Percentiles rank a stretch among this genome's conserved stretches.
These are phyloP conservation scores for Coelopa frigida DNA, from an alignment of 1,140 invertebrate species.

Conservation along the genomic window DNA sequence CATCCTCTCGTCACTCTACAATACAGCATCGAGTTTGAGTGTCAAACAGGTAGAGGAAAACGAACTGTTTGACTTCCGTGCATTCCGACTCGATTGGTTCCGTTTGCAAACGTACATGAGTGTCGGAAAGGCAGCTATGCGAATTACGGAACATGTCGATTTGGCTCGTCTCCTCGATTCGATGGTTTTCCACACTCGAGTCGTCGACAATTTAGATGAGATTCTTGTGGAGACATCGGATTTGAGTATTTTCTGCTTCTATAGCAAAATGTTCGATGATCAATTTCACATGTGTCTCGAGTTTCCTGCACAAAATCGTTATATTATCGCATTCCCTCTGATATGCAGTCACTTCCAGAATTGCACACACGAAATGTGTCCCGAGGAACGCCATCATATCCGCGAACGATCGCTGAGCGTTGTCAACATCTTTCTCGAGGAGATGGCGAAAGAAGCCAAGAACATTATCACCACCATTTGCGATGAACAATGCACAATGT, in stretches of 20 bases:
- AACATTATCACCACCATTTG: conserved; percentile 98
- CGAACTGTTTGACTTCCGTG: conserved; percentile 92
- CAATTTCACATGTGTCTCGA: conserved; percentile 98
- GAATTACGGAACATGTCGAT: conserved; percentile 78
- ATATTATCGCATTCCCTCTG: conserved; percentile 94
- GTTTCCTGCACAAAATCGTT: conserved; percentile 96
- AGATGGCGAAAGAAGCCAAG: conserved; percentile 98
- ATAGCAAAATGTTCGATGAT: conserved; percentile 94
- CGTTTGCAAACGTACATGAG: conserved; percentile 92
- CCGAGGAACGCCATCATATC: conserved; percentile 96
- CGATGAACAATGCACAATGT: conserved; percentile 92
- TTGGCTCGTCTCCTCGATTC: conserved; percentile 90
- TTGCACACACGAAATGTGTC: conserved; percentile 96
- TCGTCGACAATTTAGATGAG: conserved; percentile 98
- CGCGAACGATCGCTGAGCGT: conserved; percentile 91
- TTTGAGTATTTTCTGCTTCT: conserved; percentile 95
- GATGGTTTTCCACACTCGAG: conserved; percentile 93
- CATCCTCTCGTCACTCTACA: conserved; percentile 89
- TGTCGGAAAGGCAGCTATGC: conserved; percentile 71
- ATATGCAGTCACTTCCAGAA: conserved; percentile 98
- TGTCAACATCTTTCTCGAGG: conserved; percentile 95
- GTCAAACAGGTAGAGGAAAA: conserved; percentile 97
- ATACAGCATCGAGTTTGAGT: conserved; percentile 75
- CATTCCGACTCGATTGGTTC: conserved; percentile 95
- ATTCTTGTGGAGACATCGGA: conserved; percentile 95